phyloP scores from a whole-genome alignment of 1,140 invertebrate species.

The Vanessa tameamea region DNA sequence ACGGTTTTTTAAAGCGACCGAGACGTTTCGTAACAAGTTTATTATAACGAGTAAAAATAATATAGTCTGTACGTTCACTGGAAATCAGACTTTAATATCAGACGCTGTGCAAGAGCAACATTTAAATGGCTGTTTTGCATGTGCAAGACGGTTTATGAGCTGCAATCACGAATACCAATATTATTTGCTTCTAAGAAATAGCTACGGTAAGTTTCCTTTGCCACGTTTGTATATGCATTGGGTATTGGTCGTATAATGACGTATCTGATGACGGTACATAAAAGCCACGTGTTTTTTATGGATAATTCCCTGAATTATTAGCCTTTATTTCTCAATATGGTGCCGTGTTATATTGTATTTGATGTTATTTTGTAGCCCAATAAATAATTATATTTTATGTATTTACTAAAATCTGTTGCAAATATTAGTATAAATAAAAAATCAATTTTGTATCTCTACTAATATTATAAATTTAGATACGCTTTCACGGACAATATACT shows the following conservation, averaged over 20 bases:
- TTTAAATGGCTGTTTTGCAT: constrained; percentile 26
- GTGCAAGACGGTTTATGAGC: constrained; percentile 23
- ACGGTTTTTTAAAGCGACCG: too few species aligned
- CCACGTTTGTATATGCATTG: neutral
- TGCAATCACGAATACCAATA: constrained; percentile 22
- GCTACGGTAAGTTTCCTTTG: neutral
- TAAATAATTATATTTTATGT: too few species aligned
- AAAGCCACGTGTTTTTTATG: neutral
- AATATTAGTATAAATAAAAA: too few species aligned
- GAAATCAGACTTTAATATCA: constrained; percentile 6
- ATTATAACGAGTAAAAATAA: neutral
- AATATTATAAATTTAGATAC: too few species aligned
- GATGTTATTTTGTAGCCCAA: too few species aligned
- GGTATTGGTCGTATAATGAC: neutral
- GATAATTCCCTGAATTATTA: neutral
- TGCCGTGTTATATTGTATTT: too few species aligned
- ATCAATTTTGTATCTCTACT: too few species aligned
- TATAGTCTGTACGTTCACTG: neutral
- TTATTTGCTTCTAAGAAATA: constrained; percentile 25
- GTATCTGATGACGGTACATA: neutral
- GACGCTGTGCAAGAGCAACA: neutral
- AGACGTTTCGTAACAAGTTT: neutral
- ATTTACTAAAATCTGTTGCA: too few species aligned
- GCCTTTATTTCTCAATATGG: too few species aligned
- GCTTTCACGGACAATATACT: too few species aligned